phyloP scores from a whole-genome alignment of 2,113 vertebrate species.

The Harpagus bidentatus region DNA sequence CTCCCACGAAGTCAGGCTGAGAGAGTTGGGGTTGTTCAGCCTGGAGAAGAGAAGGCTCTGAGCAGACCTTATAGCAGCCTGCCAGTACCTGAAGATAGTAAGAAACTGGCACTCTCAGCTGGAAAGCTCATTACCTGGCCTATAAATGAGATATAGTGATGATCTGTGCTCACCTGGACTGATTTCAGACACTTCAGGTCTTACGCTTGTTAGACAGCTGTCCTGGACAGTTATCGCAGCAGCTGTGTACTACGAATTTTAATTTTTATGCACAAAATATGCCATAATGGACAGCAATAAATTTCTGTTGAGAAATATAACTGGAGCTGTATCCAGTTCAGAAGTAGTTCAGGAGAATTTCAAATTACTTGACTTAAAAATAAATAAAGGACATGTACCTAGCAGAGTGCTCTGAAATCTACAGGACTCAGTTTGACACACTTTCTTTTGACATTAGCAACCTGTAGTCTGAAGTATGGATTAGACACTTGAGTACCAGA shows the following conservation, averaged over 20 bases:
- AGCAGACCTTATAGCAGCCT: too few species aligned
- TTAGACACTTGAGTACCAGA: rapidly evolving
- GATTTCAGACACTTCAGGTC: background rate
- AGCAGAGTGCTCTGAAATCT: background rate
- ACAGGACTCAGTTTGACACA: background rate
- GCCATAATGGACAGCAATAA: background rate
- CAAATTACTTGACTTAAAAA: too few species aligned
- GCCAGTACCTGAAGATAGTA: background rate
- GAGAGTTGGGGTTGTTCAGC: too few species aligned
- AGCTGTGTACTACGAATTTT: background rate
- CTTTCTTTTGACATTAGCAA: background rate
- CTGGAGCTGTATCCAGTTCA: background rate
- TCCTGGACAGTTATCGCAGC: background rate
- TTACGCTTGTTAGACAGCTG: background rate
- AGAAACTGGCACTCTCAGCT: background rate
- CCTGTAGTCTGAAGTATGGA: background rate
- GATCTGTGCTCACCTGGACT: background rate
- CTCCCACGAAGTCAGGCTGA: too few species aligned
- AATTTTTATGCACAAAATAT: background rate
- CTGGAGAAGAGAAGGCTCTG: too few species aligned
- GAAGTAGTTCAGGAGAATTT: background rate
- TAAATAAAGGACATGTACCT: background rate
- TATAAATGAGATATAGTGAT: background rate
- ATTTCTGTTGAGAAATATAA: background rate
- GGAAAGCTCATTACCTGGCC: background rate